phyloP scores from a whole-genome alignment of 2,797 vertebrate genomes.

The Enteromius thamalakanensis region DNA sequence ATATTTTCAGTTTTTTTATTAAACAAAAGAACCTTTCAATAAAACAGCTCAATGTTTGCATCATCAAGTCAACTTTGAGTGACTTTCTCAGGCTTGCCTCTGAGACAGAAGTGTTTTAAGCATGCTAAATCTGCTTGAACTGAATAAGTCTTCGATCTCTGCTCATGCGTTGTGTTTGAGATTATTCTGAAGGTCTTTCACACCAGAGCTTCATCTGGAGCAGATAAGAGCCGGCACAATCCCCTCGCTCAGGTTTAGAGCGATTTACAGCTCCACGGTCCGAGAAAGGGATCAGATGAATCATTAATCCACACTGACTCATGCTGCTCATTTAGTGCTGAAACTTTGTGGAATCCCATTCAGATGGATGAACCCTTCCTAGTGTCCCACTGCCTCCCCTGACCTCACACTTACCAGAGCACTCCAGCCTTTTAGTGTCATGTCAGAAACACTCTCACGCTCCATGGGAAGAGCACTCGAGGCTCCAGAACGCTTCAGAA shows the following conservation, averaged over 20 bases:
- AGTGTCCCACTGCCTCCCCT: slow-evolving; percentile 1
- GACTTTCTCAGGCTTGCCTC: background rate
- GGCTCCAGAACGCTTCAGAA: too few species aligned
- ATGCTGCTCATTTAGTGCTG: slow-evolving; percentile 20
- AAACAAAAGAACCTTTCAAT: background rate
- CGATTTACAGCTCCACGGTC: slow-evolving; percentile 26
- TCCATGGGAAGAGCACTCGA: too few species aligned
- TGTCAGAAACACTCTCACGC: background rate
- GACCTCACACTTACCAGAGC: background rate
- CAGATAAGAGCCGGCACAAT: background rate
- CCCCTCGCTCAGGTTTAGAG: slow-evolving; percentile 21
- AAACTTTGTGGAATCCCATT: slow-evolving; percentile 4
- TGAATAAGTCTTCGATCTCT: background rate
- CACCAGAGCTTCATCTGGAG: slow-evolving; percentile 6
- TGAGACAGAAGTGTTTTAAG: background rate
- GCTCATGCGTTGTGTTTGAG: background rate
- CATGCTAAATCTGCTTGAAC: background rate
- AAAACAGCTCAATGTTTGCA: background rate
- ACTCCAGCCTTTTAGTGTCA: background rate
- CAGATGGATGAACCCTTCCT: slow-evolving; percentile 10
- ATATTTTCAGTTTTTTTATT: background rate
- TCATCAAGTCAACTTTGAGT: background rate
- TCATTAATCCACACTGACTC: slow-evolving; percentile 36
- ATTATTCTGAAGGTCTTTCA: background rate
- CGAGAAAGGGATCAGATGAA: background rate